phyloP scores from a whole-genome alignment of 1,140 invertebrate genomes.

The Aphidius gifuensis region DNA sequence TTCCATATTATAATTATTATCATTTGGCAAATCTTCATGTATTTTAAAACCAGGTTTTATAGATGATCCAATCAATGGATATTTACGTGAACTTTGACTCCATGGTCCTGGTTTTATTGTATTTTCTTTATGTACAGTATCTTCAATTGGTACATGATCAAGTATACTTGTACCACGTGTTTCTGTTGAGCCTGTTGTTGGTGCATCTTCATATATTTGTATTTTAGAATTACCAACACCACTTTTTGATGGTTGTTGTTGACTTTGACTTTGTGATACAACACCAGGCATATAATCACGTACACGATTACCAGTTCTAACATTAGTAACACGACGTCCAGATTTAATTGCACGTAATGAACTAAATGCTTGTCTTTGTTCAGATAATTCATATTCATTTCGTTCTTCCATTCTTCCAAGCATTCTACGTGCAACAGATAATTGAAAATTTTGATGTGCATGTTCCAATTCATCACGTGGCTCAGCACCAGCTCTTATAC shows the following conservation, averaged over 20 bases:
- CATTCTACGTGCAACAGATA: conserved; percentile 62
- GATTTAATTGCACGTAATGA: conserved; percentile 64
- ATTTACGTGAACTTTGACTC: conserved; percentile 53
- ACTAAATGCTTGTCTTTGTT: conserved; percentile 70
- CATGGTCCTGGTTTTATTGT: conserved; percentile 63
- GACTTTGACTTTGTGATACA: conserved; percentile 37
- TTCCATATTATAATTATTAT: conserved; percentile 32
- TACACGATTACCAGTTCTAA: conserved; percentile 53
- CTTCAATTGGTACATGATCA: conserved; percentile 56
- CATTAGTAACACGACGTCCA: conserved; percentile 51
- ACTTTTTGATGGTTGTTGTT: conserved; percentile 33
- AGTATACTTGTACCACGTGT: conserved; percentile 56
- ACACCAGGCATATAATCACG: conserved; percentile 45
- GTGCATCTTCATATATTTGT: conserved; percentile 49
- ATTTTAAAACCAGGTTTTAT: conserved; percentile 53
- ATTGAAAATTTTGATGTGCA: conserved; percentile 67
- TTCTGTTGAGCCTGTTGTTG: conserved; percentile 20
- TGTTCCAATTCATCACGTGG: conserved; percentile 70
- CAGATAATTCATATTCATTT: conserved; percentile 58
- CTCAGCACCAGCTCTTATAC: conserved; percentile 67
- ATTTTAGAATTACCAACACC: conserved; percentile 36
- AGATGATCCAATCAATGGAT: conserved; percentile 38
- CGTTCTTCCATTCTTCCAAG: conserved; percentile 60
- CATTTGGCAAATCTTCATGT: conserved; percentile 59
- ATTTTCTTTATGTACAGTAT: conserved; percentile 62